phyloP scores from a whole-genome alignment of 2,113 vertebrate genomes.

The Anthoscopus minutus region DNA sequence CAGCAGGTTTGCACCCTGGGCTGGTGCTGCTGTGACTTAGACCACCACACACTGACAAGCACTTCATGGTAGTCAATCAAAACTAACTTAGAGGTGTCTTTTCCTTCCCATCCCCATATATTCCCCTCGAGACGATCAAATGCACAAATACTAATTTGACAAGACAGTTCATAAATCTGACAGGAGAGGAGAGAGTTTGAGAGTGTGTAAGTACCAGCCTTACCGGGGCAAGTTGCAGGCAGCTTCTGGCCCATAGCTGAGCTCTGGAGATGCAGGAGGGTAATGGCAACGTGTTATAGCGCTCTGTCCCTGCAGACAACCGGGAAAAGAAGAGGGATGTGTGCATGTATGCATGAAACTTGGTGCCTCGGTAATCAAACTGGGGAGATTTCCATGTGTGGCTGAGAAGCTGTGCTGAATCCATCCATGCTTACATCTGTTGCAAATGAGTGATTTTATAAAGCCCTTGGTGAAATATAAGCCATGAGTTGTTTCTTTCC shows the following conservation, averaged over 20 bases:
- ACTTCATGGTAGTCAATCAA: not conserved
- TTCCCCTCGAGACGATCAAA: not conserved
- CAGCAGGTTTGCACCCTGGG: not conserved
- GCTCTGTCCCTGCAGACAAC: not conserved
- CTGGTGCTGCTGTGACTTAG: not conserved
- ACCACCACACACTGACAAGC: not conserved
- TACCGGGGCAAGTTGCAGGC: not conserved
- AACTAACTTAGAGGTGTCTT: not conserved
- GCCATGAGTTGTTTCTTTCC: accelerated
- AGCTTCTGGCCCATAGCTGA: not conserved
- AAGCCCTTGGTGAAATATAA: not conserved
- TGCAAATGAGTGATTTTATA: not conserved
- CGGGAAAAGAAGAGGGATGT: not conserved
- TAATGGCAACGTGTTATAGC: accelerated
- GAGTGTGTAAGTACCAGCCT: not conserved
- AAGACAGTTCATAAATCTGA: not conserved
- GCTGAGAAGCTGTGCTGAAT: not conserved
- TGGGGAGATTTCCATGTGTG: not conserved
- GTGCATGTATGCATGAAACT: not conserved
- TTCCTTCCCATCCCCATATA: not conserved
- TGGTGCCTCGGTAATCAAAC: not conserved
- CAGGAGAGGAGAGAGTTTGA: not conserved
- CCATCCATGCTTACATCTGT: not conserved
- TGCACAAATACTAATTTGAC: not conserved
- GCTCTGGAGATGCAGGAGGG: not conserved